A percentile compares a stretch with the other conserved stretches of the same genome.
Conservation (phyloP, 2,113 vertebrate genomes). For the Scartelaos histophorus region DNA sequence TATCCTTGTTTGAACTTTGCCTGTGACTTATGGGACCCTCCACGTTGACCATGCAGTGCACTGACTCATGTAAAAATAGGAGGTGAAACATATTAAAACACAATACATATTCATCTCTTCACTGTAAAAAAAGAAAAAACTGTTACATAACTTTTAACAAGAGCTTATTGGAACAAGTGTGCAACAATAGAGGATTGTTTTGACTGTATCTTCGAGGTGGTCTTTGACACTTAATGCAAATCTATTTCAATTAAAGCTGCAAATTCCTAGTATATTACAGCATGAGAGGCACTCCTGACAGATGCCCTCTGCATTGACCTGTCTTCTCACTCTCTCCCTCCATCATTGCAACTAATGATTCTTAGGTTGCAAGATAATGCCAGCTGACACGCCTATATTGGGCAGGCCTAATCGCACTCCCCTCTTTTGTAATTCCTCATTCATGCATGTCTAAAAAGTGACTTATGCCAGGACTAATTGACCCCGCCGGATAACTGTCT, state of each 20-base stretch:
- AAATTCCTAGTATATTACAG: slow-evolving; percentile 19
- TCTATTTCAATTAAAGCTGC: slow-evolving; percentile 2
- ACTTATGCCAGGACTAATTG: slow-evolving; percentile 67
- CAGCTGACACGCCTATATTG: slow-evolving; percentile 67
- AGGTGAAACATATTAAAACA: slow-evolving; percentile 5
- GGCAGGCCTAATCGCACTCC: slow-evolving; percentile 67
- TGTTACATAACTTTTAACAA: slow-evolving; percentile 33
- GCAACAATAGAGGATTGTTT: slow-evolving; percentile 14
- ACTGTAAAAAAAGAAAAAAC: slow-evolving; percentile 5
- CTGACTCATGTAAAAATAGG: slow-evolving; percentile 36
- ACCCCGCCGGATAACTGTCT: slow-evolving; percentile 33
- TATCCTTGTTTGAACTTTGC: slow-evolving; percentile 11
- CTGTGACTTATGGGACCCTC: slow-evolving; percentile 19
- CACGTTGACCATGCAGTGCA: slow-evolving; percentile 35
- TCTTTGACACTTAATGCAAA: not conserved
- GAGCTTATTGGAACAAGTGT: slow-evolving; percentile 21
- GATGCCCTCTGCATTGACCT: slow-evolving; percentile 60
- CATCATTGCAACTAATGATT: slow-evolving; percentile 47
- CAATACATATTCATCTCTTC: not conserved
- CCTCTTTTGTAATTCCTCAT: slow-evolving; percentile 73
- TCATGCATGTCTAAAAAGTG: slow-evolving; percentile 73
- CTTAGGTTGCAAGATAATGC: slow-evolving; percentile 67
- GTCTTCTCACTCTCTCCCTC: slow-evolving; percentile 26
- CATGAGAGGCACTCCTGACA: slow-evolving; percentile 32
- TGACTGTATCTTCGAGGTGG: slow-evolving; percentile 6